Base-by-base conservation (phyloP, 2,113 vertebrate species). In the Ophthalmolycus amberensis region DNA sequence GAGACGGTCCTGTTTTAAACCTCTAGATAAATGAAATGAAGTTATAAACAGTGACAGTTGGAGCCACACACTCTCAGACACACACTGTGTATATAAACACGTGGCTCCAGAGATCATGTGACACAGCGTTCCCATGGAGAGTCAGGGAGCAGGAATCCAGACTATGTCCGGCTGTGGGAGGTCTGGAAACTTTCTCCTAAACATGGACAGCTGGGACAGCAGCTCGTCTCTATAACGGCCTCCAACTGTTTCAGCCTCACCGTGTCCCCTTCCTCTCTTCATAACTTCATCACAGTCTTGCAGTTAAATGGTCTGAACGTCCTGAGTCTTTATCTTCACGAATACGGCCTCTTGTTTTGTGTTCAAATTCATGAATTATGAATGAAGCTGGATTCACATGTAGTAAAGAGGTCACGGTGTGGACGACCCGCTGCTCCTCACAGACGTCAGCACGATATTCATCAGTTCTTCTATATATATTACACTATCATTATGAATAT, bases 71-170 rank as follows among this genome's bases (percentile, higher is more conserved):
- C 65, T 16, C 75, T 62, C 77, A 79, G 66, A 68, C 59, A 58
- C 0, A 11, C 69, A 34, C 34, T 34, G 34, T 84, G 71, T 48
- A 75, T 48, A 60, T 50, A 79, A 80, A 85, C 80, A 83, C 79
- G 62, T 37, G 66, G 62, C 73, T 29, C 32, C 68, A 58, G 65
- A 42, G 75, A 54, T 87, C 87, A 84, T 16, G 83, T 88, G 79
- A 85, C 77, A 3, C 29, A 9, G 18, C 60, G 22, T 93, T 95
- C 89, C 89, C 91, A 90, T 82, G 80, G 48, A 83, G 76, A 92
- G 84, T 93, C 86, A 91, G 75, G 44, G 71, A 38, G 70, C 69
- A 90, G 92, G 93, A 93, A 94, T 94, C 79, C 90, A 70, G 88
- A 81, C 52, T 75, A 89, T 90, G 89, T 91, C 89, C 88, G 85